These are phyloP conservation scores for Macquaria ambigua DNA, from an alignment of 2,113 vertebrate genomes.

Conservation along the genomic window DNA sequence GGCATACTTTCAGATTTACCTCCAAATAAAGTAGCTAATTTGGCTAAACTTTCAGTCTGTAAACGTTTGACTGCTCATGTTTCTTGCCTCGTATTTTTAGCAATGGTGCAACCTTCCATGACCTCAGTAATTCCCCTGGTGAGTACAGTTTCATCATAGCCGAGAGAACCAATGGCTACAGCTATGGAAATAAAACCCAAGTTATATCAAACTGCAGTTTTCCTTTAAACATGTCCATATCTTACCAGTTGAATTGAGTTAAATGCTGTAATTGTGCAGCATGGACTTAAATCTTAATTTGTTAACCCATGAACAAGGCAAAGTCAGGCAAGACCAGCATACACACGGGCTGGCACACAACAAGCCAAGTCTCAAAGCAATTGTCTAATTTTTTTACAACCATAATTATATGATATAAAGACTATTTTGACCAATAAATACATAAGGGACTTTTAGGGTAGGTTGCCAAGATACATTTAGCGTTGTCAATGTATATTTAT, in stretches of 20 bases:
- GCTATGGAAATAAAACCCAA: neutral
- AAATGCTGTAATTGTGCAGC: neutral
- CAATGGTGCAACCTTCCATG: neutral
- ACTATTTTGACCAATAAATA: slow-evolving; percentile 20
- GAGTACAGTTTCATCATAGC: neutral
- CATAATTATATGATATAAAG: neutral
- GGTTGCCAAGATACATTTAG: slow-evolving; percentile 32
- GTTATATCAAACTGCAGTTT: neutral
- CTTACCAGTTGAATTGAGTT: neutral
- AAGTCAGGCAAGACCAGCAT: neutral
- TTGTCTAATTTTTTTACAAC: neutral
- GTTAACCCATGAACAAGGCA: neutral
- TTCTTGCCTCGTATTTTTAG: neutral
- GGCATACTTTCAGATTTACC: neutral
- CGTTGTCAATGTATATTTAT: slow-evolving; percentile 32
- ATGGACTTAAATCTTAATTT: neutral
- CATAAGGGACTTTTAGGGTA: neutral
- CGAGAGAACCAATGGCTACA: neutral
- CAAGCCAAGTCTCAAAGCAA: neutral
- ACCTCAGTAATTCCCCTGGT: neutral
- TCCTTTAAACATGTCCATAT: neutral
- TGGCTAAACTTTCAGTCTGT: neutral
- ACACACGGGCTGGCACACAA: neutral
- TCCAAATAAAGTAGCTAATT: neutral
- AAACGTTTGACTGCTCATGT: neutral